Conservation (phyloP, 1,140 invertebrate species). For the Drosophila arizonae region DNA sequence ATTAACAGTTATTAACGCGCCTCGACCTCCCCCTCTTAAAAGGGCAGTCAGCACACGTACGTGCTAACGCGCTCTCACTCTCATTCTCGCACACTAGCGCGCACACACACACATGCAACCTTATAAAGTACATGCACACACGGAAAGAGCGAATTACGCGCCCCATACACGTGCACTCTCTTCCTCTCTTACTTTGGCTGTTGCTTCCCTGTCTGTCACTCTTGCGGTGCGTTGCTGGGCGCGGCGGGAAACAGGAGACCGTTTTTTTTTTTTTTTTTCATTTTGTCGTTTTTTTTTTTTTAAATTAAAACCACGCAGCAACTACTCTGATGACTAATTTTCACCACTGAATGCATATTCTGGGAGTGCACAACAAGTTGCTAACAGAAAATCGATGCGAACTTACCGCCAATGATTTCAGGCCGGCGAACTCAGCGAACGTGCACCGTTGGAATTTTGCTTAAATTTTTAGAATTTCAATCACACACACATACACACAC, state of each 20-base stretch:
- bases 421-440: slow-evolving; percentile 38
- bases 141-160: slow-evolving; percentile 16
- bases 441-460: slow-evolving; percentile 49
- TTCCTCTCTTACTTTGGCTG: slow-evolving; percentile 57
- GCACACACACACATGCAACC: slow-evolving; percentile 3
- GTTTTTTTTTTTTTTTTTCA: slow-evolving; percentile 45
- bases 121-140: not conserved
- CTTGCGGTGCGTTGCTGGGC: slow-evolving; percentile 55
- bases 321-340: slow-evolving; percentile 67
- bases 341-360: slow-evolving; percentile 20
- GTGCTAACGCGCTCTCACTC: slow-evolving; percentile 37
- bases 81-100: slow-evolving; percentile 16
- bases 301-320: slow-evolving; percentile 63
- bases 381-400: slow-evolving; percentile 47
- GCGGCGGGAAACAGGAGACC: slow-evolving; percentile 70
- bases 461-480: slow-evolving; percentile 59
- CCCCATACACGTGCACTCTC: slow-evolving; percentile 37
- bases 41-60: slow-evolving; percentile 47
- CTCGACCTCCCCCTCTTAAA: slow-evolving; percentile 23
- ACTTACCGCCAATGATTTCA: slow-evolving; percentile 55
- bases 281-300: slow-evolving; percentile 48
- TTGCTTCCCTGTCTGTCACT: slow-evolving; percentile 65
- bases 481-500: slow-evolving; percentile 32
- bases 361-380: slow-evolving; percentile 38
- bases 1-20: slow-evolving; percentile 23